Conservation (phyloP, 1,140 invertebrate genomes). For the Caerostris extrusa region DNA sequence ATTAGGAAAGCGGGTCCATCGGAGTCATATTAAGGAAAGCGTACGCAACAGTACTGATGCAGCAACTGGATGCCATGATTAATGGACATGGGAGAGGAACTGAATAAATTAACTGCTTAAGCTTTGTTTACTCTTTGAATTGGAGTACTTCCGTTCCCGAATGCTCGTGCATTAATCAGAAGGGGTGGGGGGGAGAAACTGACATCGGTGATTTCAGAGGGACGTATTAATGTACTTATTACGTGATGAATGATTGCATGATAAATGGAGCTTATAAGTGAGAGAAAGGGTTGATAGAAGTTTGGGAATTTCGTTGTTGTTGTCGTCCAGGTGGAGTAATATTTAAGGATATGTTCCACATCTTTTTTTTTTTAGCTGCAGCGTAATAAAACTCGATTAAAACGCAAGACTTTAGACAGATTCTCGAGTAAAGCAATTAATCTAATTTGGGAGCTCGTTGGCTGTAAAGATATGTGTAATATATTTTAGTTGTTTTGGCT, state of each 20-base stretch:
- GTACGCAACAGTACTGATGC: not conserved
- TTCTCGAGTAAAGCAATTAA: too few relatives aligned
- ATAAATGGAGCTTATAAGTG: not conserved
- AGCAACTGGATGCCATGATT: not conserved
- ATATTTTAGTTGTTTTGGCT: too few relatives aligned
- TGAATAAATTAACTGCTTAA: conserved; percentile 55
- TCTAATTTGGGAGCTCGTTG: too few relatives aligned
- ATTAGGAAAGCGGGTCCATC: not conserved
- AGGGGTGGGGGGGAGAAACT: not conserved
- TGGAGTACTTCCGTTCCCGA: not conserved
- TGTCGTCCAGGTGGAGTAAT: not conserved
- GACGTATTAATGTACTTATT: conserved; percentile 54
- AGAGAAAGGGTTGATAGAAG: conserved; percentile 5
- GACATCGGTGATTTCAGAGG: conserved; percentile 3
- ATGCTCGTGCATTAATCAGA: conserved; percentile 16
- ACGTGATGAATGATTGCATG: conserved; percentile 7
- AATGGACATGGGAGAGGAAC: conserved; percentile 21
- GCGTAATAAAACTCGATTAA: too few relatives aligned
- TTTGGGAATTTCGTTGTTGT: not conserved
- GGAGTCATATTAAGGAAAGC: conserved; percentile 10
- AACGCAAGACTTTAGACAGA: too few relatives aligned
- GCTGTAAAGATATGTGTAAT: too few relatives aligned
- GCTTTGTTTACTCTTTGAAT: conserved; percentile 50
- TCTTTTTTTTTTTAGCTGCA: too few relatives aligned
- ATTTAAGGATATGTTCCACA: too few relatives aligned